Evolutionary conservation across 2,797 vertebrate genomes (phyloP).

Genomic region (Platyrinchus mystaceus): DNA sequence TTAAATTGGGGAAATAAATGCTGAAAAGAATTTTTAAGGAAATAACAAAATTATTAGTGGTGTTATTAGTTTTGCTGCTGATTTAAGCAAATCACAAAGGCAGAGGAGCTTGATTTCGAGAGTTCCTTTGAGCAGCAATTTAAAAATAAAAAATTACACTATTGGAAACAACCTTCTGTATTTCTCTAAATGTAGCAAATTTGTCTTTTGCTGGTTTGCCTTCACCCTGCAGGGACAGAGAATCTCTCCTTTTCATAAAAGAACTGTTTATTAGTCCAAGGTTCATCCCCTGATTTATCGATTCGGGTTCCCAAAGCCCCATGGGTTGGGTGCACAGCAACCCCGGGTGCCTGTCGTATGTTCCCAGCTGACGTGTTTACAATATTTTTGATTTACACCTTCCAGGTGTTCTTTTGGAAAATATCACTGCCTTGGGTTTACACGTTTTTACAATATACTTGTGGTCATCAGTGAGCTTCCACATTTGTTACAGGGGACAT

Average conservation of each 20-base stretch:
- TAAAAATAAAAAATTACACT: not conserved
- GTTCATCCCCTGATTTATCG: constrained; percentile 70
- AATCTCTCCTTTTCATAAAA: constrained; percentile 28
- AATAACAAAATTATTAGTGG: not conserved
- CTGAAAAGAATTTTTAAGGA: not conserved
- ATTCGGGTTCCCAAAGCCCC: constrained; percentile 37
- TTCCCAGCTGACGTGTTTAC: constrained; percentile 87
- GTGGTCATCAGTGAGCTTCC: constrained; percentile 76
- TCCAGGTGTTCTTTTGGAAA: constrained; percentile 92
- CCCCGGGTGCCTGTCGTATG: constrained; percentile 72
- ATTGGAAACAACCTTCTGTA: not conserved
- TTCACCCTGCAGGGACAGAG: not conserved
- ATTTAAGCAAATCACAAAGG: not conserved
- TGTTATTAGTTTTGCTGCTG: rapidly evolving
- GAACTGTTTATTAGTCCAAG: constrained; percentile 49
- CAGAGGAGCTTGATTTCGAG: rapidly evolving
- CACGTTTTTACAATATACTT: constrained; percentile 79
- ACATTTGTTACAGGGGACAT: constrained; percentile 75
- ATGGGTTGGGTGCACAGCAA: constrained; percentile 26
- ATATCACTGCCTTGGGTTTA: constrained; percentile 72
- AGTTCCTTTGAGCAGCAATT: not conserved
- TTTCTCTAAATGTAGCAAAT: not conserved
- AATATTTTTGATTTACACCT: constrained; percentile 89
- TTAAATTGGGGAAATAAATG: not conserved
- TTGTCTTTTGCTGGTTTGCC: not conserved